Percentiles rank a stretch among this genome's conserved stretches.
phyloP scores from a whole-genome alignment of 2,113 vertebrate species.

The Oxyura jamaicensis region DNA sequence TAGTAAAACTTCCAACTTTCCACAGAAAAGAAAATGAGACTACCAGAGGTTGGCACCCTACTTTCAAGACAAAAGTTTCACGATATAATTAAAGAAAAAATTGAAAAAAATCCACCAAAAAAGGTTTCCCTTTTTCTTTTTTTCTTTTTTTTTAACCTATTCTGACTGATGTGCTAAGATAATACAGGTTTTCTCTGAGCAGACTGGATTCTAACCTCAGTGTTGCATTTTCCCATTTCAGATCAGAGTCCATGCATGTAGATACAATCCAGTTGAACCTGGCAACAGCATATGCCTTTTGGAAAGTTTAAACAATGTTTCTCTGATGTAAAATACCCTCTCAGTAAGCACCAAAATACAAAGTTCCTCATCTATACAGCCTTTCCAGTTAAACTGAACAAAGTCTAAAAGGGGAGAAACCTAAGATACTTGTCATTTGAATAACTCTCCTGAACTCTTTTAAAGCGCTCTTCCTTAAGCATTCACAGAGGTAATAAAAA shows the following conservation, averaged over 20 bases:
- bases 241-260: background rate
- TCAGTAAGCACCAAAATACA: background rate
- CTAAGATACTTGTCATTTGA: background rate
- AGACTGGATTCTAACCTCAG: background rate
- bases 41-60: background rate
- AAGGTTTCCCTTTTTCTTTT: background rate
- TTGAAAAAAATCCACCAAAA: background rate
- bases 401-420: background rate
- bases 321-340: background rate
- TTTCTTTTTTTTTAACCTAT: background rate
- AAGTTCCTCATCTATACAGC: background rate
- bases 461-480: background rate
- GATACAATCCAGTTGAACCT: background rate
- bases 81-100: background rate
- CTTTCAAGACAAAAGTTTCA: background rate
- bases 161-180: background rate
- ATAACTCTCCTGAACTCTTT: background rate
- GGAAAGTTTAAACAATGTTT: background rate
- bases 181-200: background rate
- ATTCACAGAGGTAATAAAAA: background rate
- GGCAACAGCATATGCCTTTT: background rate
- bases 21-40: background rate
- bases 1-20: background rate
- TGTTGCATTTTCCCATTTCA: background rate
- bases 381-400: background rate